A percentile compares a stretch with the other conserved stretches of the same genome.
These are phyloP conservation scores for Alloscopus bannaensis DNA, from an alignment of 2,888 invertebrate species.

Conservation along the genomic window DNA sequence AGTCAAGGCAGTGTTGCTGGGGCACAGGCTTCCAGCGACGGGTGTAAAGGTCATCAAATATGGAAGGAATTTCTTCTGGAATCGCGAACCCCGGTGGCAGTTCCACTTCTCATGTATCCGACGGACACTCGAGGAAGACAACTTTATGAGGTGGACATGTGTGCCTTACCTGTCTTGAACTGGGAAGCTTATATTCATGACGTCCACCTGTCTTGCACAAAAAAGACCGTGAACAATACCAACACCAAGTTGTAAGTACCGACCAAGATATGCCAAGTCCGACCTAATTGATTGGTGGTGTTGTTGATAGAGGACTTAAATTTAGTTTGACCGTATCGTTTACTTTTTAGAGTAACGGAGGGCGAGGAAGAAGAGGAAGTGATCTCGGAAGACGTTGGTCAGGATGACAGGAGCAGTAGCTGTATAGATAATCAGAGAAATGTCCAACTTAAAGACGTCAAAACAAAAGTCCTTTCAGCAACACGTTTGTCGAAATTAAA, in stretches of 20 bases:
- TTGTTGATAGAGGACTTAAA: no score
- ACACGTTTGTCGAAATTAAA: no score
- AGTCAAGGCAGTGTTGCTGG: not conserved
- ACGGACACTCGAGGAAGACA: slow-evolving; percentile 24
- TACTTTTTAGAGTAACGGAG: not conserved
- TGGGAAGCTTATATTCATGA: slow-evolving; percentile 68
- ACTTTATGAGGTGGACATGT: slow-evolving; percentile 62
- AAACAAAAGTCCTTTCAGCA: no score
- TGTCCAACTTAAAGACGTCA: no score
- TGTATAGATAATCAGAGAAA: no score
- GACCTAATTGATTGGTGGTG: not conserved
- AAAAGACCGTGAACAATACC: no score
- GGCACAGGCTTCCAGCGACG: slow-evolving; percentile 29
- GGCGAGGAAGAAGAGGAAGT: not conserved
- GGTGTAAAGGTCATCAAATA: slow-evolving; percentile 68
- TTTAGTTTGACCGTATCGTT: no score
- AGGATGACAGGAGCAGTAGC: no score
- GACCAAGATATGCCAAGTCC: no score
- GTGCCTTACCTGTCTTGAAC: slow-evolving; percentile 70
- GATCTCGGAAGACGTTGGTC: no score
- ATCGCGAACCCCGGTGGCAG: slow-evolving; percentile 50
- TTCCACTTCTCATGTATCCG: slow-evolving; percentile 68
- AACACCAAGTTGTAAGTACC: no score
- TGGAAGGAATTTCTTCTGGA: slow-evolving; percentile 69
- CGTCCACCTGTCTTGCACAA: not conserved